Evolutionary conservation across 1,140 invertebrate species (phyloP).

Genomic region (Bradynema listronoti): DNA sequence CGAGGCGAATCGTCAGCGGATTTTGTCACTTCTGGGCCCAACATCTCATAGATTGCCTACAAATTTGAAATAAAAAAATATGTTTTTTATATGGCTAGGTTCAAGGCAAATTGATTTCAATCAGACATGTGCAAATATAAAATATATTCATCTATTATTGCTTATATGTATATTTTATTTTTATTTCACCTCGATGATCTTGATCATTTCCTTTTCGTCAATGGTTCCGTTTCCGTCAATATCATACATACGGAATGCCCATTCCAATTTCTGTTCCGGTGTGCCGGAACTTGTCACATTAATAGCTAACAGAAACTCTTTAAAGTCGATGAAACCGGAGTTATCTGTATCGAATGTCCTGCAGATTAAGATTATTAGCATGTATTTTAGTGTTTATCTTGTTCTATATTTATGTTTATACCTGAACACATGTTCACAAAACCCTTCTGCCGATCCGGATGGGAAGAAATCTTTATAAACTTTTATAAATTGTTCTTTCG

Average conservation of each 20-base stretch:
- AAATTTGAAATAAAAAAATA: constrained; percentile 13
- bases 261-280: constrained; percentile 94
- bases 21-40: constrained; percentile 81
- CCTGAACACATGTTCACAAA: constrained; percentile 97
- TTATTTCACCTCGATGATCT: constrained; percentile 63
- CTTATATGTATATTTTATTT: not conserved
- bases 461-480: constrained; percentile 72
- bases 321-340: constrained; percentile 87
- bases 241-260: constrained; percentile 79
- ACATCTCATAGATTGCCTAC: constrained; percentile 86
- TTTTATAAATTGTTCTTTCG: constrained; percentile 95
- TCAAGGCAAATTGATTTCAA: too few species aligned
- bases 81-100: too few species aligned
- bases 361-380: too few species aligned
- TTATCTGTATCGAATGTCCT: constrained; percentile 90
- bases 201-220: constrained; percentile 76
- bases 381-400: too few species aligned
- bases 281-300: constrained; percentile 95
- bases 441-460: constrained; percentile 92
- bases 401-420: too few species aligned
- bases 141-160: not conserved
- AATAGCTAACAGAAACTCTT: constrained; percentile 93
- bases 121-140: too few species aligned
- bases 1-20: constrained; percentile 66
- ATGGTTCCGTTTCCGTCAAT: constrained; percentile 97